Evolutionary conservation across 2,888 invertebrate species (phyloP).

Genomic region (Cataglyphis albicans): DNA sequence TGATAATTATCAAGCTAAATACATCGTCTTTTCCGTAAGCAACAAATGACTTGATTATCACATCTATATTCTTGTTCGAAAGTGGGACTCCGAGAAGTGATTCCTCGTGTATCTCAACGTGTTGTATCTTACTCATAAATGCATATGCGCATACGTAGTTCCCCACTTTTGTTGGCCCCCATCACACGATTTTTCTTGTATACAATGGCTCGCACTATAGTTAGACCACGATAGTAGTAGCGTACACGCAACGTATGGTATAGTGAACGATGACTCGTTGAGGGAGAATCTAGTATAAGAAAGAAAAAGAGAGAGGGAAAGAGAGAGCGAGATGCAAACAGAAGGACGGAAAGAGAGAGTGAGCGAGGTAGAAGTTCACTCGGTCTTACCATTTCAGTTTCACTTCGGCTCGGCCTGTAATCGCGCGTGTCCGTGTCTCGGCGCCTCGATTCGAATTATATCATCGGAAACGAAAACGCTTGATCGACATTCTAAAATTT

Average conservation of each 20-base stretch:
- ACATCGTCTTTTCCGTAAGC: not conserved
- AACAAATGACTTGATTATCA: not conserved
- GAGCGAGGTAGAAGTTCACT: conserved; percentile 51
- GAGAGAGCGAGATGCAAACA: conserved; percentile 42
- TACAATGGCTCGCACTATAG: conserved; percentile 57
- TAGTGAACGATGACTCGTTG: conserved; percentile 58
- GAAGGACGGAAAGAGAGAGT: conserved; percentile 52
- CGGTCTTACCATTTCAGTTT: conserved; percentile 75
- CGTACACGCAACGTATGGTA: conserved; percentile 25
- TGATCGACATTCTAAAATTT: not conserved
- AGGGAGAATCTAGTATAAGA: conserved; percentile 19
- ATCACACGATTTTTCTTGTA: conserved; percentile 44
- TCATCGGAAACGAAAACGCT: not conserved
- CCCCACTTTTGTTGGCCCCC: conserved; percentile 65
- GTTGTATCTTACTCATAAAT: not conserved
- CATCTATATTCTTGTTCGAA: conserved; percentile 16
- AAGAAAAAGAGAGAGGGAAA: conserved; percentile 34
- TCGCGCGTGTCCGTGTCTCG: conserved; percentile 66
- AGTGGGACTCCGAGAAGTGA: not conserved
- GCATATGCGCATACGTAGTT: conserved; percentile 27
- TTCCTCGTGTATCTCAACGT: not conserved
- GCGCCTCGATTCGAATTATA: conserved; percentile 1
- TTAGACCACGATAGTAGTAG: conserved; percentile 33
- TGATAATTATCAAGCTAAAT: not conserved
- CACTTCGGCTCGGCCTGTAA: conserved; percentile 70